These are phyloP conservation scores for Syngnathoides biaculeatus DNA, from an alignment of 2,113 vertebrate species.

Conservation along the genomic window DNA sequence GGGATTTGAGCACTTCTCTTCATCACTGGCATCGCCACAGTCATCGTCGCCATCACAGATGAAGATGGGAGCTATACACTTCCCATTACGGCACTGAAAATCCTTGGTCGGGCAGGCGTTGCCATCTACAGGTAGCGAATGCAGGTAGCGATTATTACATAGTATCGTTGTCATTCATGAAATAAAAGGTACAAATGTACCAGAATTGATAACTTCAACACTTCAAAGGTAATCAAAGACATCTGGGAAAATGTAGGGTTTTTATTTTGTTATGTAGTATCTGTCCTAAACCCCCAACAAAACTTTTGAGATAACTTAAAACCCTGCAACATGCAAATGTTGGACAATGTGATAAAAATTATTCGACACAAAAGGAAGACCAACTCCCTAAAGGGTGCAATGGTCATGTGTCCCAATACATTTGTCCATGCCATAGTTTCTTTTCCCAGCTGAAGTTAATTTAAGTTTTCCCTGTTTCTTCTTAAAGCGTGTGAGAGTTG, in stretches of 20 bases:
- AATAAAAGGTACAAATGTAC: neutral
- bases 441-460: neutral
- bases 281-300: neutral
- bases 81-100: constrained; percentile 88
- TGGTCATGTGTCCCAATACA: neutral
- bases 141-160: neutral
- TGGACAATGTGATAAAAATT: too few species aligned
- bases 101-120: constrained; percentile 84
- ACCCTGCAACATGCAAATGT: neutral
- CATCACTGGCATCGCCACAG: constrained; percentile 89
- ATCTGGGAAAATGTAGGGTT: neutral
- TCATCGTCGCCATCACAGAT: constrained; percentile 89
- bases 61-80: constrained; percentile 83
- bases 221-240: neutral
- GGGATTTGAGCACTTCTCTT: constrained; percentile 81
- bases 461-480: neutral
- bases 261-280: neutral
- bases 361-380: neutral
- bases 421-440: neutral
- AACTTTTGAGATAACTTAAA: neutral
- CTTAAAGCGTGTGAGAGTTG: constrained; percentile 1
- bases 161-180: neutral
- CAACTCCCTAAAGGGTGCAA: neutral
- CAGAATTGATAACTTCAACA: neutral
- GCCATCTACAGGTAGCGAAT: constrained; percentile 50